Evolutionary conservation across 2,113 vertebrate genomes (phyloP).

Genomic region (Paralichthys olivaceus): DNA sequence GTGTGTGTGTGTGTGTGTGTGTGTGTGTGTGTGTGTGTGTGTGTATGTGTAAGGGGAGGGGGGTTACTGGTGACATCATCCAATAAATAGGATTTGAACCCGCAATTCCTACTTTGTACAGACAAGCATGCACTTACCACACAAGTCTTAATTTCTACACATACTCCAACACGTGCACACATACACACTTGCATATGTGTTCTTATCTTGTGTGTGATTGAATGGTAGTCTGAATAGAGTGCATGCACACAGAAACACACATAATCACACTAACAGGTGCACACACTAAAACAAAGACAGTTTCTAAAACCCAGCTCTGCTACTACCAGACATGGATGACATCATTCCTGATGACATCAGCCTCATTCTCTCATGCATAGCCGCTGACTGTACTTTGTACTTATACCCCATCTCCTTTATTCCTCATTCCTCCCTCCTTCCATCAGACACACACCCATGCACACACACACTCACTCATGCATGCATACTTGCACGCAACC

Average conservation of each 20-base stretch:
- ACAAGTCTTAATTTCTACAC: too few relatives aligned
- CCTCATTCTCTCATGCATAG: not conserved
- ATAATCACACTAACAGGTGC: not conserved
- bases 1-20: not conserved
- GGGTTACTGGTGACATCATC: not conserved
- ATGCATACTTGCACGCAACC: not conserved
- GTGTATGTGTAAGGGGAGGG: too few relatives aligned
- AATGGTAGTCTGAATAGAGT: not conserved
- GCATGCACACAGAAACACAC: not conserved
- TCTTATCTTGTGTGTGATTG: not conserved
- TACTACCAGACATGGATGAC: constrained; percentile 36
- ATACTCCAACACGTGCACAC: too few relatives aligned
- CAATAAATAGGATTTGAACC: not conserved
- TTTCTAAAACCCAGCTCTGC: not conserved
- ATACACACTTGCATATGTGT: too few relatives aligned
- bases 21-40: not conserved
- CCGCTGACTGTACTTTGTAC: not conserved
- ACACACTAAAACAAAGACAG: not conserved
- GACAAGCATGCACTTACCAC: not conserved
- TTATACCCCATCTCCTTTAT: not conserved
- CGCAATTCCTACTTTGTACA: not conserved
- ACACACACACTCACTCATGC: not conserved
- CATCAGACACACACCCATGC: not conserved
- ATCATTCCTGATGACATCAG: constrained; percentile 58
- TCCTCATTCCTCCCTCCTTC: constrained; percentile 6